Percentiles rank a stretch among this genome's conserved stretches.
These are phyloP conservation scores for Hormiphora californensis DNA, from an alignment of 37 sponge, comb jelly and placozoan genomes.

Conservation along the genomic window DNA sequence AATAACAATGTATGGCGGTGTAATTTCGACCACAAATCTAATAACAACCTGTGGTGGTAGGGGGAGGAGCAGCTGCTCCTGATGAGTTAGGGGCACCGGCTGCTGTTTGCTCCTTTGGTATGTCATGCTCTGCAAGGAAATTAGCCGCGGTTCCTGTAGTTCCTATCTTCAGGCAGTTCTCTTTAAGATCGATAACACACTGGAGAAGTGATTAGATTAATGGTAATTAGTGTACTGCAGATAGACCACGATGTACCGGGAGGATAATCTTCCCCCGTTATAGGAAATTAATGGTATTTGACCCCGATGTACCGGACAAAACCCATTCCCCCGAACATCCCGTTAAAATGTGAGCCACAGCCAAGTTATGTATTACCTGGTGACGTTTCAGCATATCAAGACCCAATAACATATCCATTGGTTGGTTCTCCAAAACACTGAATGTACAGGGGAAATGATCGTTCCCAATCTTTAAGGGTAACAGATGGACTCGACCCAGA, in stretches of 20 bases:
- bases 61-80: no score
- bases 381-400: conserved; percentile 94
- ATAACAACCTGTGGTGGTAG: no score
- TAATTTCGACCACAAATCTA: no score
- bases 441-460: conserved; percentile 84
- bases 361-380: conserved; percentile 60
- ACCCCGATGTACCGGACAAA: no score
- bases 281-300: no score
- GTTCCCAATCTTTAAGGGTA: conserved; percentile 76
- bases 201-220: conserved; percentile 44
- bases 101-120: conserved; percentile 66
- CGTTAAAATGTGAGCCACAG: not conserved
- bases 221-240: not conserved
- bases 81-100: no score
- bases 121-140: conserved; percentile 76
- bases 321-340: no score
- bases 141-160: conserved; percentile 69
- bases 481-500: conserved; percentile 81
- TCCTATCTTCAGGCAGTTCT: conserved; percentile 69
- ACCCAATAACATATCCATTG: conserved; percentile 84
- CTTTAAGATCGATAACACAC: conserved; percentile 86
- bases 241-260: no score
- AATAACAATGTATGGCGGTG: no score
- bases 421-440: conserved; percentile 73
- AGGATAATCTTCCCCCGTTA: no score